These are phyloP conservation scores for Trichogramma dendrolimi DNA, from an alignment of 2,888 invertebrate species.

Conservation along the genomic window DNA sequence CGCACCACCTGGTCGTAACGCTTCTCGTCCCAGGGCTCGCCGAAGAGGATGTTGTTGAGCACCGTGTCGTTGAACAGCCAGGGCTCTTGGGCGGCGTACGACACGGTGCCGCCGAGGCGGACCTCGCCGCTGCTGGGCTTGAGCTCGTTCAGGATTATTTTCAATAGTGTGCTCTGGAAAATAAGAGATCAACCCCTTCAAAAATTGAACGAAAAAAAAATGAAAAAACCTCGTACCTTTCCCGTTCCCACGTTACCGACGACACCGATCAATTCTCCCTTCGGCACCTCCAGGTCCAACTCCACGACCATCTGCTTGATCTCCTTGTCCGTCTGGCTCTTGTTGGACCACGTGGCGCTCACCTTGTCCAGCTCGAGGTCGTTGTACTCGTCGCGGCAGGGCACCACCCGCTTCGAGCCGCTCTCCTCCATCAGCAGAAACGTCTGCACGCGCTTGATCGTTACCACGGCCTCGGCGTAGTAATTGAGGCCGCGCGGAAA, in stretches of 20 bases:
- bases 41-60: constrained; percentile 81
- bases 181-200: constrained; percentile 7
- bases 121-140: constrained; percentile 61
- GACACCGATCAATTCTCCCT: constrained; percentile 66
- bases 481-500: constrained; percentile 61
- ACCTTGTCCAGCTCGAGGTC: constrained; percentile 52
- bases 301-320: constrained; percentile 45
- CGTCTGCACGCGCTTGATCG: constrained; percentile 61
- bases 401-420: constrained; percentile 31
- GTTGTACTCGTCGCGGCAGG: constrained; percentile 31
- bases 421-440: constrained; percentile 60
- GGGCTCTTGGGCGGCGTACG: constrained; percentile 80
- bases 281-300: constrained; percentile 59
- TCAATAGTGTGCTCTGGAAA: constrained; percentile 60
- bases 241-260: constrained; percentile 88
- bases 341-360: constrained; percentile 51
- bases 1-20: constrained; percentile 59
- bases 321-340: constrained; percentile 30
- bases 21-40: constrained; percentile 60
- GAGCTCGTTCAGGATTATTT: constrained; percentile 71
- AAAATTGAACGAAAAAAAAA: not conserved
- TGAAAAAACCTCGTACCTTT: constrained; percentile 55
- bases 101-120: constrained; percentile 61
- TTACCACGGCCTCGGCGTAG: constrained; percentile 63
- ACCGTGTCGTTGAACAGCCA: constrained; percentile 79